Evolutionary conservation across 2,888 invertebrate genomes (phyloP).

Genomic region (Parasteatoda lunata): DNA sequence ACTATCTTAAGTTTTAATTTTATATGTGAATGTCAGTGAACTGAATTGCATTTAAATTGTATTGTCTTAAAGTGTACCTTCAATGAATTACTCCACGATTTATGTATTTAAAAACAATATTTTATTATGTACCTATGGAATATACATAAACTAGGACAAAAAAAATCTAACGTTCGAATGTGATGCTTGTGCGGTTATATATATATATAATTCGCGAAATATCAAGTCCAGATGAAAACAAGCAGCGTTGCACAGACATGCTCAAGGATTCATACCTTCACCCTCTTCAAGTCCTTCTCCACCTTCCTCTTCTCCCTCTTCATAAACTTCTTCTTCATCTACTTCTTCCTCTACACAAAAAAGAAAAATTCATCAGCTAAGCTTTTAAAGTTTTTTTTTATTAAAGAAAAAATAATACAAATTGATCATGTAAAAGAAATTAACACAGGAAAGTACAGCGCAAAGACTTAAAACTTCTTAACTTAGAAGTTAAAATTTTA

Average conservation of each 20-base stretch:
- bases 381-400: no score
- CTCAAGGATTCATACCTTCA: constrained; percentile 66
- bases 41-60: no score
- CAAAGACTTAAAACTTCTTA: no score
- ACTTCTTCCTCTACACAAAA: constrained; percentile 68
- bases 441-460: no score
- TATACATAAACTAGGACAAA: constrained; percentile 67
- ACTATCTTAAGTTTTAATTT: no score
- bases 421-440: no score
- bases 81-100: constrained; percentile 26
- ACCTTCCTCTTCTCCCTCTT: constrained; percentile 70
- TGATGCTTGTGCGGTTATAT: constrained; percentile 64
- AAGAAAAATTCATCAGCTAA: no score
- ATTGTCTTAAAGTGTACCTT: background rate
- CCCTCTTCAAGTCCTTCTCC: constrained; percentile 70
- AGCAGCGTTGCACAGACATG: constrained; percentile 47
- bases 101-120: constrained; percentile 64
- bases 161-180: constrained; percentile 59
- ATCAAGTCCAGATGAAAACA: constrained; percentile 53
- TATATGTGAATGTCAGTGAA: no score
- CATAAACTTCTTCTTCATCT: constrained; percentile 71
- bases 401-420: no score
- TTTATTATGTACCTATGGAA: constrained; percentile 68
- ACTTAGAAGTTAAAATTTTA: no score
- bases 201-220: constrained; percentile 21